Conservation (phyloP, 2,888 invertebrate species). For the Eutolmus rufibarbis region DNA sequence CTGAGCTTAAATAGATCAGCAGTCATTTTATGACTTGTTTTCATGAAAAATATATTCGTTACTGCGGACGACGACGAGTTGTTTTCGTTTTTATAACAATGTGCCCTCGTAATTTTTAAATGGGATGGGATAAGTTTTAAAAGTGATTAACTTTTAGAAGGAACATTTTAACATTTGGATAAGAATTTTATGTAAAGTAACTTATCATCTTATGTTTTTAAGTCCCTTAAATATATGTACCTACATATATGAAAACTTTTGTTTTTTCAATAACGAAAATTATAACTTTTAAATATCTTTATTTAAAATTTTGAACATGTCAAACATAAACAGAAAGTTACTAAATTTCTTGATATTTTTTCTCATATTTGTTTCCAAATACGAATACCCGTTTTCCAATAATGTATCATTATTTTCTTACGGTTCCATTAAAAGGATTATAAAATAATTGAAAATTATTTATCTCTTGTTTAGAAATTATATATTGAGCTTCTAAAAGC, state of each 20-base stretch:
- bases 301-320: background rate
- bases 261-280: too few relatives aligned
- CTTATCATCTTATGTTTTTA: background rate
- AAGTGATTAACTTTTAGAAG: background rate
- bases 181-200: background rate
- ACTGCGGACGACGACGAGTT: background rate
- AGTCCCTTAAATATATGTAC: background rate
- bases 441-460: too few relatives aligned
- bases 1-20: slow-evolving; percentile 16
- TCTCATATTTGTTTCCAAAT: too few relatives aligned
- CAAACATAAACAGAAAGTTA: too few relatives aligned
- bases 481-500: too few relatives aligned
- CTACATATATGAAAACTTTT: background rate
- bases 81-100: background rate
- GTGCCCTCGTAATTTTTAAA: background rate
- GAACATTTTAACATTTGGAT: background rate
- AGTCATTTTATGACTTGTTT: background rate
- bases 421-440: too few relatives aligned
- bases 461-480: too few relatives aligned
- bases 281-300: background rate
- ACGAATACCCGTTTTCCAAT: too few relatives aligned
- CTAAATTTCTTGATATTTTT: too few relatives aligned
- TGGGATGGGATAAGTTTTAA: background rate
- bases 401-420: too few relatives aligned
- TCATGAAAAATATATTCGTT: background rate